Evolutionary conservation across 2,888 invertebrate species (phyloP).

Genomic region (Deilephila elpenor): DNA sequence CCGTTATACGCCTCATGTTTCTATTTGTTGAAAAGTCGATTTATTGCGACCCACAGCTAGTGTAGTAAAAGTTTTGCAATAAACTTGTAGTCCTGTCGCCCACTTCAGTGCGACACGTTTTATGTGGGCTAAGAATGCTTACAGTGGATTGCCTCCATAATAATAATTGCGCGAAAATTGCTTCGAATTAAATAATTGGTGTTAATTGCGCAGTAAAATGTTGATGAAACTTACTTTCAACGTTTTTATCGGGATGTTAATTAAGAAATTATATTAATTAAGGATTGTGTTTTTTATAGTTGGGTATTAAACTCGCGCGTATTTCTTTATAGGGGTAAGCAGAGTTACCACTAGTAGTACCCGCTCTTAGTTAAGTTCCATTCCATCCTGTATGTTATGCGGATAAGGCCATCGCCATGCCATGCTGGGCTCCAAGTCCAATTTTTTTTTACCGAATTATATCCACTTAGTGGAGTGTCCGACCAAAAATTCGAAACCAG

Average conservation of each 20-base stretch:
- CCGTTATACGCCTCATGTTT: conserved; percentile 6
- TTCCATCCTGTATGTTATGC: no score
- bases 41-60: conserved; percentile 26
- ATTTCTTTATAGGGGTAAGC: no score
- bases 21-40: conserved; percentile 20
- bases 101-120: conserved; percentile 40
- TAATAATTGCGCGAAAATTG: conserved; percentile 44
- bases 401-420: no score
- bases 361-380: no score
- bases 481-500: no score
- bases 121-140: conserved; percentile 41
- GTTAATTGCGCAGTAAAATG: conserved; percentile 15
- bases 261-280: not conserved
- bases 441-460: no score
- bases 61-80: conserved; percentile 47
- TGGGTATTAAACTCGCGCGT: no score
- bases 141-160: conserved; percentile 38
- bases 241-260: not conserved
- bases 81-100: conserved; percentile 40
- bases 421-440: no score
- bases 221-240: not conserved
- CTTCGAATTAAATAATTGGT: conserved; percentile 39
- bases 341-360: no score
- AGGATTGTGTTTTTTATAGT: not conserved
- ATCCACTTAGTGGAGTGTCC: no score